phyloP scores from a whole-genome alignment of 2,113 vertebrate genomes.

The Scalopus aquaticus region DNA sequence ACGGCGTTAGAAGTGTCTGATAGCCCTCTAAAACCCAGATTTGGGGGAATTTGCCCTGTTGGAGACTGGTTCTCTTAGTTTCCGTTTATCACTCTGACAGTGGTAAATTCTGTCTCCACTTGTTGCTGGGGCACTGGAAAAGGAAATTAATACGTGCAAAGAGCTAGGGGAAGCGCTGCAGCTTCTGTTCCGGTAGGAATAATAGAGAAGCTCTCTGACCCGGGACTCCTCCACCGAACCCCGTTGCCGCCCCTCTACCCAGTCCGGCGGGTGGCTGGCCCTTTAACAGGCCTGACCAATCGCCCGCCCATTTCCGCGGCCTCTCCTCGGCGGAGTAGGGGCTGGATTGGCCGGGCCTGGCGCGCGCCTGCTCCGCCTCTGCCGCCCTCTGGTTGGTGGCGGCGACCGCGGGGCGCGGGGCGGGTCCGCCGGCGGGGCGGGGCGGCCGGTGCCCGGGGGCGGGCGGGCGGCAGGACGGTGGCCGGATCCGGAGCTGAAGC shows the following conservation, averaged over 20 bases:
- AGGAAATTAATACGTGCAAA: slow-evolving; percentile 22
- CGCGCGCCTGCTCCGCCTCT: slow-evolving; percentile 55
- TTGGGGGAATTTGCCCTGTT: neutral
- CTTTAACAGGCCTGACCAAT: slow-evolving; percentile 76
- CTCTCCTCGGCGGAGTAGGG: neutral
- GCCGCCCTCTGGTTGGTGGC: slow-evolving; percentile 58
- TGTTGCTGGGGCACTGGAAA: slow-evolving; percentile 17
- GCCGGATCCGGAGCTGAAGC: neutral
- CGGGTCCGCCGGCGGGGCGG: slow-evolving; percentile 63
- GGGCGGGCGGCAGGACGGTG: neutral
- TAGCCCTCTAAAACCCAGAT: neutral
- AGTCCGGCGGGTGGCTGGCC: neutral
- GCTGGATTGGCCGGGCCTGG: slow-evolving; percentile 71
- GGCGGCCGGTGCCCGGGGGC: slow-evolving; percentile 63
- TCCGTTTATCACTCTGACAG: neutral
- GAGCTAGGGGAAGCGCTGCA: neutral
- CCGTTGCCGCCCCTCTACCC: neutral
- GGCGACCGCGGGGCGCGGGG: slow-evolving; percentile 57
- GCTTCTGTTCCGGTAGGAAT: neutral
- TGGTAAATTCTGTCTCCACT: neutral
- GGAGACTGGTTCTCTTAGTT: neutral
- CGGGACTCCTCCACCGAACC: neutral
- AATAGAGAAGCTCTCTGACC: neutral
- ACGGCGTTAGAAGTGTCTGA: neutral
- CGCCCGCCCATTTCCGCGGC: slow-evolving; percentile 11